Base-by-base conservation (phyloP, 2,113 vertebrate genomes). In the Megaleporinus macrocephalus region DNA sequence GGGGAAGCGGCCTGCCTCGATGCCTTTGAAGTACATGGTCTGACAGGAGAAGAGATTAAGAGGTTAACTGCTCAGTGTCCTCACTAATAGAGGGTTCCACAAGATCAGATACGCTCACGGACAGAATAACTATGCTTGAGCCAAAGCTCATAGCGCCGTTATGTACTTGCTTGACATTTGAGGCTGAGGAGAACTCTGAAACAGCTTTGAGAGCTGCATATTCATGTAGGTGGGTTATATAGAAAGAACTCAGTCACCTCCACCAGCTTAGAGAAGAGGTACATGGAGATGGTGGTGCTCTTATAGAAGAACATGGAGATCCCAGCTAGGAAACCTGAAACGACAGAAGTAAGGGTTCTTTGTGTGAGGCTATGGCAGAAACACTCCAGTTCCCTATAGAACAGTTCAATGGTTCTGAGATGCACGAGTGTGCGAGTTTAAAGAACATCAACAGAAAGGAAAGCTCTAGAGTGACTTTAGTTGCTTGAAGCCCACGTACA, bases 221-320 rank as follows among this genome's bases (percentile, higher is more conserved):
- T 44, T 44, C 9, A 44, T 44, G 26, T 1, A 22, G 1, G 18
- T 41, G 3, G 15, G 10, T 22, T 22, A 20, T 22, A 61, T 22
- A 59, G 11, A 11, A 66, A 16, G 65, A 26, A 33, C 24, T 33
- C 24, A 14, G 41, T 92, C 95, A 99, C 98, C 98, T 99, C 98
- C 87, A 99, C 97, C 84, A 99, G 92, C 90, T 99, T 99, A 44
- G 97, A 98, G 86, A 96, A 96, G 84, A 99, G 95, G 90, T 99
- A 99, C 98, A 99, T 99, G 74, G 98, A 98, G 91, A 99, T 98
- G n/a, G 96, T 92, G 33, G 98, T 99, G 89, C 98, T 99, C 94
- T 96, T 98, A 93, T 99, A 99, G 94, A 99, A 99, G 95, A 98
- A 98, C 98, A 99, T 99, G 26, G 98, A 99, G 61, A 95, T 83